Conservation (phyloP, 2,797 vertebrate genomes). For the Enteromius anoplus region DNA sequence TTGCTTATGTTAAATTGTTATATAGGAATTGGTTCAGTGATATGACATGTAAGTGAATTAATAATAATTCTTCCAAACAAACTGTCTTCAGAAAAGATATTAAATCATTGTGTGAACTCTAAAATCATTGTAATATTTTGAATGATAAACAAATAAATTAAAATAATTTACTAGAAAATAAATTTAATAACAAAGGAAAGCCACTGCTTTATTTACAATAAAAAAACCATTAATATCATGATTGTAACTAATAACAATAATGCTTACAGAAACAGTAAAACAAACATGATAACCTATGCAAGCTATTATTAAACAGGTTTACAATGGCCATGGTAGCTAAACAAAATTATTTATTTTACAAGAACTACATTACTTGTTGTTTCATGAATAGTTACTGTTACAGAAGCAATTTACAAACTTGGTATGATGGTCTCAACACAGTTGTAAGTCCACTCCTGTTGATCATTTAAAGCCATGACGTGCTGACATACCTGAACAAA, state of each 20-base stretch:
- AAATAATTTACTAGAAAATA: neutral
- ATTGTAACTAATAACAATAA: neutral
- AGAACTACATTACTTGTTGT: neutral
- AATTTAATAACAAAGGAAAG: neutral
- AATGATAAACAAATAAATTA: neutral
- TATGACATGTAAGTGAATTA: too few relatives aligned
- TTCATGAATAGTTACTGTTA: neutral
- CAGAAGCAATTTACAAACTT: conserved; percentile 8
- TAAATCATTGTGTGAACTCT: neutral
- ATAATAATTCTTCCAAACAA: neutral
- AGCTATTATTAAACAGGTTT: neutral
- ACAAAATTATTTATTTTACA: neutral
- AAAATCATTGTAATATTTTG: neutral
- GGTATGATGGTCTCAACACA: conserved; percentile 84
- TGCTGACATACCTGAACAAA: conserved; percentile 88
- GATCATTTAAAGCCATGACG: conserved; percentile 83
- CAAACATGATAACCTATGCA: neutral
- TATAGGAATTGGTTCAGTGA: neutral
- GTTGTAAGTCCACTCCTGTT: conserved; percentile 86
- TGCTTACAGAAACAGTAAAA: conserved; percentile 1
- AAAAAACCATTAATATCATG: neutral
- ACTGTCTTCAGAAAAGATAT: neutral
- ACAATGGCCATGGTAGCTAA: neutral
- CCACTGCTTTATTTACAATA: conserved; percentile 9
- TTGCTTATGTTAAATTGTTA: neutral